These are phyloP conservation scores for Ormyrus rosae DNA, from an alignment of 2,888 invertebrate genomes.

Conservation along the genomic window DNA sequence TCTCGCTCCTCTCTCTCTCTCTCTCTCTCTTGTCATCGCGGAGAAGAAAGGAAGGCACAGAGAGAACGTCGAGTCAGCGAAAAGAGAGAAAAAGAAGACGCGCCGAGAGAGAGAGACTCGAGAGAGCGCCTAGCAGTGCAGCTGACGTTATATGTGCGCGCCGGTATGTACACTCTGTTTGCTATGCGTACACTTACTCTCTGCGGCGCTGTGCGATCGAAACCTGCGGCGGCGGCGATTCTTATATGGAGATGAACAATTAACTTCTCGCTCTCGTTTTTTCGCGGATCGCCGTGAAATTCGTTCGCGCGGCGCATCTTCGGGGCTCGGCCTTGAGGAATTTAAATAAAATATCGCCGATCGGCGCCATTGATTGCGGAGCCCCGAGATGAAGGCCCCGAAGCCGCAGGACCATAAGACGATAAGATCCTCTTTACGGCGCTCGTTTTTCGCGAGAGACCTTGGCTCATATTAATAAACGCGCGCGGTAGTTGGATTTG, in stretches of 20 bases:
- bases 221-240: not conserved
- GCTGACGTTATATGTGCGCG: slow-evolving; percentile 17
- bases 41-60: not conserved
- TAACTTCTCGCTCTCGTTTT: no score
- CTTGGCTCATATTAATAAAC: not conserved
- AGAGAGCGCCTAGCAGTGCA: not conserved
- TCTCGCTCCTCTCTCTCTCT: not conserved
- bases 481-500: slow-evolving; percentile 2
- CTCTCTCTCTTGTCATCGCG: slow-evolving; percentile 13
- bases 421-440: slow-evolving; percentile 57
- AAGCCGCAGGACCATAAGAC: not conserved
- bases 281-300: no score
- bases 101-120: not conserved
- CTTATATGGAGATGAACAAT: no score
- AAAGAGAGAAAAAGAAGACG: slow-evolving; percentile 8
- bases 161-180: not conserved
- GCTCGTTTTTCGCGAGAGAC: slow-evolving; percentile 21
- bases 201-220: not conserved
- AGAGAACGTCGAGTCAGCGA: slow-evolving; percentile 5
- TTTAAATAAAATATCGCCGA: slow-evolving; percentile 31
- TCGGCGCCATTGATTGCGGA: not conserved
- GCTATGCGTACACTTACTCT: not conserved
- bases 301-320: no score
- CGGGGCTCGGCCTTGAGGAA: slow-evolving; percentile 13
- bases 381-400: not conserved